A percentile compares a stretch with the other conserved stretches of the same genome.
Evolutionary conservation across 2,888 invertebrate species (phyloP).

Genomic region (Callinectes sapidus): DNA sequence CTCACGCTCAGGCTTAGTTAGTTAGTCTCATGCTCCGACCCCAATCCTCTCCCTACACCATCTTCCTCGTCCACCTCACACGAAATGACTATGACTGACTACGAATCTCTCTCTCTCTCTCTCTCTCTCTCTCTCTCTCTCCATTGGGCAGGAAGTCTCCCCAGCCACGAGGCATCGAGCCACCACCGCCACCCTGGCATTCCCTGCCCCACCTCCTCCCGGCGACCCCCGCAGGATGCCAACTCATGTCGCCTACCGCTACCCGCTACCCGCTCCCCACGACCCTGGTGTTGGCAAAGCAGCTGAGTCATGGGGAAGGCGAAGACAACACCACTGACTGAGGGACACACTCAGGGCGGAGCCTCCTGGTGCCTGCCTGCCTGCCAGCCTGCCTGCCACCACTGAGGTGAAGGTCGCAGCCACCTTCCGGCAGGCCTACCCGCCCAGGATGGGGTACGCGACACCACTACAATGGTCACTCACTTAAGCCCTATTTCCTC

Average conservation of each 20-base stretch:
- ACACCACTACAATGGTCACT: background rate
- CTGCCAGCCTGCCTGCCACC: background rate
- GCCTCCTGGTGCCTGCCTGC: background rate
- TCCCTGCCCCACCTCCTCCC: background rate
- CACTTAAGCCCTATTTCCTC: constrained; percentile 16
- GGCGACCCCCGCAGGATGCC: background rate
- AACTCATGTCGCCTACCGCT: background rate
- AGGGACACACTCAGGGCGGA: too few relatives aligned
- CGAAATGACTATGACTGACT: too few relatives aligned
- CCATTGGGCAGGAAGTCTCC: background rate
- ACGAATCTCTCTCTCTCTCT: too few relatives aligned
- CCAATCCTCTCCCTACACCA: background rate
- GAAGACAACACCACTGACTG: background rate
- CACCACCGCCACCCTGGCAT: background rate
- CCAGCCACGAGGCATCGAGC: background rate
- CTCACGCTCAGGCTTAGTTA: background rate
- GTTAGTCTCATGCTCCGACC: background rate
- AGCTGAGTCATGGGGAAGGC: background rate
- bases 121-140: background rate
- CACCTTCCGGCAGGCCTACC: background rate
- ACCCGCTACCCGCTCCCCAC: background rate
- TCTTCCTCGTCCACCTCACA: background rate
- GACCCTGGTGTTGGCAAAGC: background rate
- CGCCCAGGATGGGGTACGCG: background rate
- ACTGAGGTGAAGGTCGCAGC: background rate